phyloP scores from a whole-genome alignment of 2,888 invertebrate genomes.

The Ceramica pisi region DNA sequence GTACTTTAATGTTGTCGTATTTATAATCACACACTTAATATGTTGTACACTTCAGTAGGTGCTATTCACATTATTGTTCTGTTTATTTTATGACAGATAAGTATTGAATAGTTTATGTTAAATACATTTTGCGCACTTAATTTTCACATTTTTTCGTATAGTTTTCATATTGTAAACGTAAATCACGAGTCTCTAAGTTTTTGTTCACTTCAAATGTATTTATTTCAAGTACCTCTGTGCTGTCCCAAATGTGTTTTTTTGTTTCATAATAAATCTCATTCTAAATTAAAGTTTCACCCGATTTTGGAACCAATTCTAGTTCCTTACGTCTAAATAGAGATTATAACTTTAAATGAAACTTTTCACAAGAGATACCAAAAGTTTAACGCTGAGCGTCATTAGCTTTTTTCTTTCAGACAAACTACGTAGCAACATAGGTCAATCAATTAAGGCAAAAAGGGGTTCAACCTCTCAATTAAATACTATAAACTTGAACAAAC shows the following conservation, averaged over 20 bases:
- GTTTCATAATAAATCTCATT: not conserved
- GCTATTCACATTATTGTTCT: not conserved
- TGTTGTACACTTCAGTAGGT: not conserved
- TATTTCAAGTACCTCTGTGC: no score
- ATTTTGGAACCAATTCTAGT: not conserved
- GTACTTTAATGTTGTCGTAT: constrained; percentile 29
- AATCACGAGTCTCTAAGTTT: not conserved
- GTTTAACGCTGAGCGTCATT: not conserved
- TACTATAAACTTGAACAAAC: no score
- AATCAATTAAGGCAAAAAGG: no score
- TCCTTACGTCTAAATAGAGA: not conserved
- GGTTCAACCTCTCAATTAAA: no score
- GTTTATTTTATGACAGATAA: constrained; percentile 19
- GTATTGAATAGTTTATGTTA: not conserved
- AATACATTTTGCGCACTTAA: constrained; percentile 10
- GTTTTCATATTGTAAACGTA: constrained; percentile 27
- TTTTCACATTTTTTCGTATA: constrained; percentile 2
- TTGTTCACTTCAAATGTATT: constrained; percentile 7
- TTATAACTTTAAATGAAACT: no score
- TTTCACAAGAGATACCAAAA: no score
- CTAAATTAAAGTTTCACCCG: not conserved
- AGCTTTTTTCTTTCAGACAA: not conserved
- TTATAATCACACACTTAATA: constrained; percentile 3
- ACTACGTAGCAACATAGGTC: not conserved
- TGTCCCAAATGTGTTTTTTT: not conserved